Conservation (phyloP, 2,888 invertebrate species). For the Drosophila atripex region DNA sequence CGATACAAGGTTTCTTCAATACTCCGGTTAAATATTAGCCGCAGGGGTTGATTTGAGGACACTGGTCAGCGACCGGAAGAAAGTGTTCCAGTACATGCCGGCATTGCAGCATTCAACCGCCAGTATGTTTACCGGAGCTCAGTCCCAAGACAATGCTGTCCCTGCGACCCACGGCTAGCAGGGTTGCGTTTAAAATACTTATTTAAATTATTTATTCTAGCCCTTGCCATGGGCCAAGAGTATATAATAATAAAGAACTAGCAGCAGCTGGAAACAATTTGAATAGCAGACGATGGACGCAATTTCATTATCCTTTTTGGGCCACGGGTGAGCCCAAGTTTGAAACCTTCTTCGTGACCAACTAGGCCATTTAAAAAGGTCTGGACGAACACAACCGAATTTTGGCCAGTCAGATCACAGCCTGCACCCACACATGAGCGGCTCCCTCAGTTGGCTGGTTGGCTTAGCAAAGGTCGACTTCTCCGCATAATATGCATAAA, state of each 20-base stretch:
- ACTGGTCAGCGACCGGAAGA: background rate
- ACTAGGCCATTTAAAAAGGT: constrained; percentile 51
- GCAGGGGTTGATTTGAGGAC: background rate
- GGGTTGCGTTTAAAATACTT: constrained; percentile 23
- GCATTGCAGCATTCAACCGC: constrained; percentile 7
- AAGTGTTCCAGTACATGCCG: background rate
- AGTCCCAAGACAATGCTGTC: constrained; percentile 31
- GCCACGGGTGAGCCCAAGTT: constrained; percentile 12
- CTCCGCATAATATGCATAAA: constrained; percentile 53
- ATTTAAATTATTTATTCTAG: constrained; percentile 42
- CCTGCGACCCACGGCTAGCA: constrained; percentile 18
- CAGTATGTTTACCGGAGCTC: constrained; percentile 36
- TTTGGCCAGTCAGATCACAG: constrained; percentile 38
- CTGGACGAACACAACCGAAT: constrained; percentile 56
- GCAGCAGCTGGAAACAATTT: constrained; percentile 66
- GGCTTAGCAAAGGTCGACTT: constrained; percentile 59
- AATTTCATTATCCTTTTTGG: constrained; percentile 72
- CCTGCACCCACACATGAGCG: constrained; percentile 34
- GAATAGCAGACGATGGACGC: constrained; percentile 56
- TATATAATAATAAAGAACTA: constrained; percentile 15
- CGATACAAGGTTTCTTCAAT: background rate
- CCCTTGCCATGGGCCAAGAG: background rate
- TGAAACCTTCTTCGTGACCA: constrained; percentile 1
- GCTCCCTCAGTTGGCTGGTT: constrained; percentile 8
- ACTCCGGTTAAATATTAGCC: background rate